phyloP scores from a whole-genome alignment of 1,140 invertebrate species.

The Argopecten irradians region DNA sequence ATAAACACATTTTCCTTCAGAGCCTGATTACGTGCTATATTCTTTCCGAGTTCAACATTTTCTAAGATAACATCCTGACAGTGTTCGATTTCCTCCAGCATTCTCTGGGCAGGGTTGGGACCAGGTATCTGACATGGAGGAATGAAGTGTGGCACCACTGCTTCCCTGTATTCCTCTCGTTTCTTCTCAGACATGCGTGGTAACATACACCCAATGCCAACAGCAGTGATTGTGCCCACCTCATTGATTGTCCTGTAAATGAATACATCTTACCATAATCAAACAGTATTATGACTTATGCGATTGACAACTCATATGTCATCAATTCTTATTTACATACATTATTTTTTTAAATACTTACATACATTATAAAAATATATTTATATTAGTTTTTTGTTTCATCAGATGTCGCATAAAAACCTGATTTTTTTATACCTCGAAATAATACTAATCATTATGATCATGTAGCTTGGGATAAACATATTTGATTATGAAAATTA shows the following conservation, averaged over 20 bases:
- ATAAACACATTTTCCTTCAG: constrained; percentile 74
- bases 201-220: constrained; percentile 70
- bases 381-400: too few species aligned
- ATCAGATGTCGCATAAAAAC: too few species aligned
- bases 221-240: constrained; percentile 57
- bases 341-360: too few species aligned
- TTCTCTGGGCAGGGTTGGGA: background rate
- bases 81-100: constrained; percentile 37
- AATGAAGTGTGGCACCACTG: constrained; percentile 54
- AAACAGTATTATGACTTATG: too few species aligned
- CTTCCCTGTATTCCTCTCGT: constrained; percentile 58
- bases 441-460: too few species aligned
- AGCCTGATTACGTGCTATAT: constrained; percentile 71
- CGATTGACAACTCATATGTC: too few species aligned
- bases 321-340: too few species aligned
- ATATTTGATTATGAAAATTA: too few species aligned
- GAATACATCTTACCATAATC: background rate
- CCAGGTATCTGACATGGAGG: constrained; percentile 48
- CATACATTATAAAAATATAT: too few species aligned
- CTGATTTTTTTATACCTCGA: too few species aligned
- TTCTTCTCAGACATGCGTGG: constrained; percentile 65
- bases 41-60: constrained; percentile 61
- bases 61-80: constrained; percentile 70
- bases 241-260: constrained; percentile 44
- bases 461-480: too few species aligned